These are phyloP conservation scores for Aleiodes leptofemur DNA, from an alignment of 2,888 invertebrate species.

Conservation along the genomic window DNA sequence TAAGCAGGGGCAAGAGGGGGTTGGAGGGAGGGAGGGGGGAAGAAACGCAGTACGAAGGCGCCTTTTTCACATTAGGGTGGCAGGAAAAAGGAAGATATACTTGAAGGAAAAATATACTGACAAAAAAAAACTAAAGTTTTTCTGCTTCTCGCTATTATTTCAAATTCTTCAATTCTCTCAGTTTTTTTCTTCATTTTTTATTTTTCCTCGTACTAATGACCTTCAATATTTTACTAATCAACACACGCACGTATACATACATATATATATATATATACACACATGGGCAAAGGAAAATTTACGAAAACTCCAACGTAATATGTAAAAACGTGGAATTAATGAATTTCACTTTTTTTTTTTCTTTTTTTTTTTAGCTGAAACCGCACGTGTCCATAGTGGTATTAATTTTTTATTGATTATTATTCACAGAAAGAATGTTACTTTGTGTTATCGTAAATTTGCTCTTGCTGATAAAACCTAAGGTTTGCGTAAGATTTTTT, in stretches of 20 bases:
- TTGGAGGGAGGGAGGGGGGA: conserved; percentile 11
- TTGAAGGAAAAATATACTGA: background rate
- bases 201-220: conserved; percentile 18
- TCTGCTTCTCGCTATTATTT: background rate
- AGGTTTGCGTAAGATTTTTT: no score
- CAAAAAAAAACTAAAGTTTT: background rate
- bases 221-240: conserved; percentile 9
- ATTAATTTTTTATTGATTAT: no score
- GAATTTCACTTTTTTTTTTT: no score
- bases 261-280: background rate
- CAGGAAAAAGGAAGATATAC: conserved; percentile 26
- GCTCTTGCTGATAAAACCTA: no score
- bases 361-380: no score
- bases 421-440: no score
- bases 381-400: no score
- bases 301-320: no score
- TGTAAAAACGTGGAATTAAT: no score
- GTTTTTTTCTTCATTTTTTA: background rate
- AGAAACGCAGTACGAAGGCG: conserved; percentile 25
- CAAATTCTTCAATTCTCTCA: background rate
- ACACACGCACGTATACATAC: background rate
- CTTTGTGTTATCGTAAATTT: no score
- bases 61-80: conserved; percentile 31
- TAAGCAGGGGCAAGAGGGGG: background rate
- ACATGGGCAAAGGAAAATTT: no score